phyloP scores from a whole-genome alignment of 2,888 invertebrate species.

The Spicauda simplicius region DNA sequence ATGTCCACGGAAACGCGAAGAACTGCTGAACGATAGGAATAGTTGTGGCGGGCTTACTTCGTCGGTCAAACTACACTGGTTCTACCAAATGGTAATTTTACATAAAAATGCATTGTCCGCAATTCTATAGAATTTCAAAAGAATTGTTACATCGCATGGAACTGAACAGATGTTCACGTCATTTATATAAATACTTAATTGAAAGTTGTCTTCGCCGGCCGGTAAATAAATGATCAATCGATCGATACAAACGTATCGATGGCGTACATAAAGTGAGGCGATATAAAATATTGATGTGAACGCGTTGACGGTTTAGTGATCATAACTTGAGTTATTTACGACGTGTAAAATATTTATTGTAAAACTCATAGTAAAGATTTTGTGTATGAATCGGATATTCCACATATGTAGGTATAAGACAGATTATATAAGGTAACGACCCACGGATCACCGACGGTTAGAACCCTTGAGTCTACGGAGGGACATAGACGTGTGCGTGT shows the following conservation, averaged over 20 bases:
- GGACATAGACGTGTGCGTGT: too few species aligned
- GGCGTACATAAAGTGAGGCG: conserved; percentile 1
- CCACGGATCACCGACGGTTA: too few species aligned
- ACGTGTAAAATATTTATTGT: conserved; percentile 9
- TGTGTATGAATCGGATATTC: not conserved
- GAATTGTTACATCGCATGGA: not conserved
- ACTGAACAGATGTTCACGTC: not conserved
- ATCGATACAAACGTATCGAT: not conserved
- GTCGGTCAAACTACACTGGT: too few species aligned
- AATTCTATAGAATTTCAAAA: not conserved
- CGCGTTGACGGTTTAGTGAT: conserved; percentile 9
- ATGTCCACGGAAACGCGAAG: too few species aligned
- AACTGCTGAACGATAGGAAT: too few species aligned
- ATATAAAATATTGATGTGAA: conserved; percentile 8
- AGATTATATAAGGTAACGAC: too few species aligned
- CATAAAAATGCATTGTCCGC: not conserved
- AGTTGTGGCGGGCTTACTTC: too few species aligned
- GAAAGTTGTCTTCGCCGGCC: not conserved
- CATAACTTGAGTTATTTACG: conserved; percentile 5
- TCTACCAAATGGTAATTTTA: too few species aligned
- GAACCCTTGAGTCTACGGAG: too few species aligned
- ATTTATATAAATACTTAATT: not conserved
- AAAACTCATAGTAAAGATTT: not conserved
- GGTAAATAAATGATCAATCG: not conserved
- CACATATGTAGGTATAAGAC: too few species aligned